Evolutionary conservation across 2,888 invertebrate species (phyloP).

Genomic region (Sycophila texana): DNA sequence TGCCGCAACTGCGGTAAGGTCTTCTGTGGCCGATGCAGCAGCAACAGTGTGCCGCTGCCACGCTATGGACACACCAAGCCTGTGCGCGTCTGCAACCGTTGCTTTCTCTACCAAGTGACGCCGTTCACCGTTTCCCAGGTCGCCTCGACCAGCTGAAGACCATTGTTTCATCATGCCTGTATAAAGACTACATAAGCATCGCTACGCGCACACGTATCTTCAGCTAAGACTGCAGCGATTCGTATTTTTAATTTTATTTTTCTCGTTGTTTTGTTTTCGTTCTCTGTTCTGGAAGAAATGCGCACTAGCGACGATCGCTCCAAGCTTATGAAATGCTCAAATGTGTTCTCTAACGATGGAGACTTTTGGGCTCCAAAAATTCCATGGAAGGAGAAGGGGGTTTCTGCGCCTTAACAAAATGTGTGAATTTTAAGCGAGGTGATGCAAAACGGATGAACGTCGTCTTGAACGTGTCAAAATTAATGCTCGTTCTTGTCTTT

Average conservation of each 20-base stretch:
- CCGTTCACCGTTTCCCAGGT: constrained; percentile 78
- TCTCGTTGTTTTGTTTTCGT: not conserved
- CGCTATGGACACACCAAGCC: constrained; percentile 95
- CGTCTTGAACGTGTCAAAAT: constrained; percentile 30
- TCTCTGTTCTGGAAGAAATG: not conserved
- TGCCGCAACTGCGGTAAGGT: constrained; percentile 98
- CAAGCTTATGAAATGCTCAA: constrained; percentile 21
- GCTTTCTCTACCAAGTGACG: constrained; percentile 85
- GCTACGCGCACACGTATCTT: constrained; percentile 26
- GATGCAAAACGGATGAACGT: constrained; percentile 18
- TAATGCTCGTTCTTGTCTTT: constrained; percentile 33
- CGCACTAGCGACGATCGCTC: not conserved
- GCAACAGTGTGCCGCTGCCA: constrained; percentile 93
- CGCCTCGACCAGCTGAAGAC: constrained; percentile 71
- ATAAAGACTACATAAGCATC: constrained; percentile 31
- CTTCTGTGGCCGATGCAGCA: constrained; percentile 95
- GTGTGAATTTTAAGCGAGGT: constrained; percentile 21
- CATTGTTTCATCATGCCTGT: constrained; percentile 32
- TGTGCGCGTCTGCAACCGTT: constrained; percentile 94
- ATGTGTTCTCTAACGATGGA: constrained; percentile 32
- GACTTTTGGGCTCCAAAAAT: constrained; percentile 29
- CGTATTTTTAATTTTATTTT: not conserved
- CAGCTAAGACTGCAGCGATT: not conserved
- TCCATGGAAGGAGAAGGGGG: not conserved
- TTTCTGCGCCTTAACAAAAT: constrained; percentile 35